phyloP scores from a whole-genome alignment of 2,113 vertebrate species.

The Capreolus pygargus region DNA sequence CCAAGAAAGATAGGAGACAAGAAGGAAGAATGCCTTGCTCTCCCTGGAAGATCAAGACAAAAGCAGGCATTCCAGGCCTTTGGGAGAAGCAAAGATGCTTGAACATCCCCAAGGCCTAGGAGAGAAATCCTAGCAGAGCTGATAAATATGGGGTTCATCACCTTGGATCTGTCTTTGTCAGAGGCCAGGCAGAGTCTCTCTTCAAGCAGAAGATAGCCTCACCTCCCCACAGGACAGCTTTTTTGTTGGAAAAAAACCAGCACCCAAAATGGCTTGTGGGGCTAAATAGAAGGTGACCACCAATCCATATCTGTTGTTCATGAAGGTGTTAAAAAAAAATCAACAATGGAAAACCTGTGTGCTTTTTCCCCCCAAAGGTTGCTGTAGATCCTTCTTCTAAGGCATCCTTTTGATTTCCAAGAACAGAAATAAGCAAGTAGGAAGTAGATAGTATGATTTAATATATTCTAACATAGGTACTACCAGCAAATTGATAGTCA shows the following conservation, averaged over 20 bases:
- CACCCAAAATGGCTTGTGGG: not conserved
- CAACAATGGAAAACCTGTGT: not conserved
- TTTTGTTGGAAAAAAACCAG: not conserved
- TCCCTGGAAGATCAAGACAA: not conserved
- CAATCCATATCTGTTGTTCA: not conserved
- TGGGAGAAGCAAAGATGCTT: not conserved
- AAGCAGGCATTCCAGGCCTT: not conserved
- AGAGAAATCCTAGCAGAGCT: not conserved
- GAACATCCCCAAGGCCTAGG: not conserved
- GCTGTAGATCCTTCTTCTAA: not conserved
- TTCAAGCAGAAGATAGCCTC: not conserved
- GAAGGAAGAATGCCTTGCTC: not conserved
- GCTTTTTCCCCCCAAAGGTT: not conserved
- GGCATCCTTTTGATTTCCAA: constrained; percentile 25
- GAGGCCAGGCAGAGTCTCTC: not conserved
- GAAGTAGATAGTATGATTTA: not conserved
- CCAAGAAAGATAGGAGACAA: not conserved
- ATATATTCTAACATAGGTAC: not conserved
- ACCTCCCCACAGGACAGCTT: not conserved
- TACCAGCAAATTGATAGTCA: not conserved
- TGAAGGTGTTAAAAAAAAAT: not conserved
- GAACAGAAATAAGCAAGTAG: not conserved
- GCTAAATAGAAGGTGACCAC: not conserved
- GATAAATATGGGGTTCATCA: not conserved
- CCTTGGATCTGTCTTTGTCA: not conserved